A percentile compares a stretch with the other conserved stretches of the same genome.
Evolutionary conservation across 2,113 vertebrate genomes (phyloP).

Genomic region (Lathamus discolor): DNA sequence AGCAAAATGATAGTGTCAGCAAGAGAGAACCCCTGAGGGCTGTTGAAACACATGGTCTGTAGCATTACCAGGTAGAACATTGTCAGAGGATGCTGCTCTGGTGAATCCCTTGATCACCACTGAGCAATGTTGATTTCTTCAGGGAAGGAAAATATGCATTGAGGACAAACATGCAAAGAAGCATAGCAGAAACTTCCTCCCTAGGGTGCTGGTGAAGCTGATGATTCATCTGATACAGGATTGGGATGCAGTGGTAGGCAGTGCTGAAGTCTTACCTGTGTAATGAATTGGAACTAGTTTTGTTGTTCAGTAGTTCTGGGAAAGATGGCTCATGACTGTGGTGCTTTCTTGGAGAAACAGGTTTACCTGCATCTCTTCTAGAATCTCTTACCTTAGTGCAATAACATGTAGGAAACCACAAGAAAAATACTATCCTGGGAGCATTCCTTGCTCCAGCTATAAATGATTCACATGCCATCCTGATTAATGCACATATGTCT

Average conservation of each 20-base stretch:
- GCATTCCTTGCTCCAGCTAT: not conserved
- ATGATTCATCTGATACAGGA: not conserved
- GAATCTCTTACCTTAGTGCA: not conserved
- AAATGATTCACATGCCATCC: not conserved
- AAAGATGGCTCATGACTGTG: not conserved
- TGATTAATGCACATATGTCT: constrained; percentile 6
- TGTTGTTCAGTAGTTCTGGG: not conserved
- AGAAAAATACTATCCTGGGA: not conserved
- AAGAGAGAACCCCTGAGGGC: not conserved
- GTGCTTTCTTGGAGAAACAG: not conserved
- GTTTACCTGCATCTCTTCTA: not conserved
- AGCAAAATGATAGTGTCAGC: not conserved
- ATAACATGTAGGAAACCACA: not conserved
- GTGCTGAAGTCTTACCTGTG: not conserved
- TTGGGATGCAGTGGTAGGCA: not conserved
- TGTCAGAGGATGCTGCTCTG: not conserved
- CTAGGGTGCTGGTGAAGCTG: not conserved
- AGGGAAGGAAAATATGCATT: not conserved
- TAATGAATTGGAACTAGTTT: not conserved
- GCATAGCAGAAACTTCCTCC: not conserved
- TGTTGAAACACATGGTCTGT: not conserved
- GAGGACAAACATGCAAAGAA: not conserved
- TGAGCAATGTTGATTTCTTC: not conserved
- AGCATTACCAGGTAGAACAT: not conserved
- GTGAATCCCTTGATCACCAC: not conserved